Evolutionary conservation across 1,140 invertebrate genomes (phyloP).

Genomic region (Helicorthomorpha holstii): DNA sequence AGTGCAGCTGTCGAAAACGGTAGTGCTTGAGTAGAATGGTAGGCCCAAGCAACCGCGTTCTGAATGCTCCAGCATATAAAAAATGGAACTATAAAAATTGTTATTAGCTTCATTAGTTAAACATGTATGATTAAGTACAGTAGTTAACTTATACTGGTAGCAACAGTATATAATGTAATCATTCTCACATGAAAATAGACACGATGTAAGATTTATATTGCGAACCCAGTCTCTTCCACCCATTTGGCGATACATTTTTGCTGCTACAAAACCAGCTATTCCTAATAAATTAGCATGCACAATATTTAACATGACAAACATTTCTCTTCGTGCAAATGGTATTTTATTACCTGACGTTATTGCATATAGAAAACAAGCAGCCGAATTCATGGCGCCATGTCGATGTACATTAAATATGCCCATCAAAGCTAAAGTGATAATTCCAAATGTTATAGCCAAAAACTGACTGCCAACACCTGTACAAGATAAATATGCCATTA

Average conservation of each 20-base stretch:
- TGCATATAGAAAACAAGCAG: slow-evolving; percentile 33
- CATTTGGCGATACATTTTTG: slow-evolving; percentile 30
- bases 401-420: slow-evolving; percentile 35
- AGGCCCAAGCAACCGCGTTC: slow-evolving; percentile 33
- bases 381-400: slow-evolving; percentile 33
- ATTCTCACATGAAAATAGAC: slow-evolving; percentile 30
- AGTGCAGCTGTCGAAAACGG: slow-evolving; percentile 32
- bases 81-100: slow-evolving; percentile 27
- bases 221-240: slow-evolving; percentile 34
- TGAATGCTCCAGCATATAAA: slow-evolving; percentile 34
- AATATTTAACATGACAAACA: neutral
- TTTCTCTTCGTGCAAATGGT: neutral
- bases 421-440: slow-evolving; percentile 31
- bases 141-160: neutral
- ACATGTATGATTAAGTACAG: neutral
- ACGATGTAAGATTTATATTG: slow-evolving; percentile 33
- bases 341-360: slow-evolving; percentile 28
- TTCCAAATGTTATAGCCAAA: slow-evolving; percentile 29
- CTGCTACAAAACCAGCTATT: slow-evolving; percentile 32
- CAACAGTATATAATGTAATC: neutral
- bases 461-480: slow-evolving; percentile 33
- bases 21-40: slow-evolving; percentile 35
- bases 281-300: slow-evolving; percentile 1
- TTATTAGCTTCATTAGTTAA: neutral
- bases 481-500: slow-evolving; percentile 4